Conservation (phyloP, 2,888 invertebrate species). For the Catocala nupta region DNA sequence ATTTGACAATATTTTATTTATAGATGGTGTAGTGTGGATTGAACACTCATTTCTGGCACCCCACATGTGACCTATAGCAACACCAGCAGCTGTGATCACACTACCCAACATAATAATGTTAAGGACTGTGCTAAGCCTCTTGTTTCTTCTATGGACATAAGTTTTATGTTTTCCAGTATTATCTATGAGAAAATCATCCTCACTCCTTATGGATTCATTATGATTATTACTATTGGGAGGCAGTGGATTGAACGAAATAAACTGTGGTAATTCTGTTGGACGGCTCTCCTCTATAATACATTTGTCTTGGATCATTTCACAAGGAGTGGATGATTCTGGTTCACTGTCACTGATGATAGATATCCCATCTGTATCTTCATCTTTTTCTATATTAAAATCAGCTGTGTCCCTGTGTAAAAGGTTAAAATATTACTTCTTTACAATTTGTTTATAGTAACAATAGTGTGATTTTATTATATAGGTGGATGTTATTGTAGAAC, state of each 20-base stretch:
- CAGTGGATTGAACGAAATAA: slow-evolving; percentile 56
- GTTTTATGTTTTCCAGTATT: slow-evolving; percentile 75
- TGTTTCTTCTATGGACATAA: slow-evolving; percentile 83
- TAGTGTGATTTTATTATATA: background rate
- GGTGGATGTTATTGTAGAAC: background rate
- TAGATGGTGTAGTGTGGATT: slow-evolving; percentile 70
- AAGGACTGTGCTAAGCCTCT: slow-evolving; percentile 79
- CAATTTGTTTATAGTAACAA: background rate
- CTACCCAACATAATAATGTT: slow-evolving; percentile 83
- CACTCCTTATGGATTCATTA: slow-evolving; percentile 61
- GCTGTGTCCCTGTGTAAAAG: slow-evolving; percentile 57
- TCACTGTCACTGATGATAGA: slow-evolving; percentile 85
- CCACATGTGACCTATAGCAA: slow-evolving; percentile 85
- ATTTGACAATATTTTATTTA: slow-evolving; percentile 82
- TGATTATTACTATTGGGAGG: slow-evolving; percentile 55
- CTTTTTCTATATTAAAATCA: slow-evolving; percentile 69
- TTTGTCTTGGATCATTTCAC: slow-evolving; percentile 61
- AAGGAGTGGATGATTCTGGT: slow-evolving; percentile 67
- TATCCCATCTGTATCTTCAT: slow-evolving; percentile 85
- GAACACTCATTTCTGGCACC: slow-evolving; percentile 80
- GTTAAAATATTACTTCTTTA: slow-evolving; percentile 1
- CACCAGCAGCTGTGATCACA: slow-evolving; percentile 82
- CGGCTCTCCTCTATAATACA: slow-evolving; percentile 56
- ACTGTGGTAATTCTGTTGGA: slow-evolving; percentile 58
- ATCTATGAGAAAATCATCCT: slow-evolving; percentile 72